Evolutionary conservation across 2,888 invertebrate genomes (phyloP).

Genomic region (Drosophila anomalata): DNA sequence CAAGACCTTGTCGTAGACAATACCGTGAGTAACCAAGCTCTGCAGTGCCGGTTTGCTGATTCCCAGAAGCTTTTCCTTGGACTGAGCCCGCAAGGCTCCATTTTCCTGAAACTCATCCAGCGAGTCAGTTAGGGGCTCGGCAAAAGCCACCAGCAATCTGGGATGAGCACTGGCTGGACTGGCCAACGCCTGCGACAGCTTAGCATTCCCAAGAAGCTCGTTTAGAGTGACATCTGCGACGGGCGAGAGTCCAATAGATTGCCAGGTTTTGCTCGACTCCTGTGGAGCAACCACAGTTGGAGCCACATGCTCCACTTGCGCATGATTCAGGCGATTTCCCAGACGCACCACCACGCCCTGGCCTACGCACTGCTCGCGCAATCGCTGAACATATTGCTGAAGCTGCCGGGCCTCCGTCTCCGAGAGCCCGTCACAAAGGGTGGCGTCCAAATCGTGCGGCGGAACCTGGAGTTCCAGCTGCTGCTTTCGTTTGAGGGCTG

Average conservation of each 20-base stretch:
- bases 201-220: constrained; percentile 73
- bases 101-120: constrained; percentile 63
- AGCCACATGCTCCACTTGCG: constrained; percentile 81
- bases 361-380: constrained; percentile 89
- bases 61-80: constrained; percentile 84
- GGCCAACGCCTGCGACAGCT: constrained; percentile 68
- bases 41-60: constrained; percentile 86
- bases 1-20: constrained; percentile 86
- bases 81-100: constrained; percentile 51
- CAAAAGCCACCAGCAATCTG: constrained; percentile 79
- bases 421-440: constrained; percentile 84
- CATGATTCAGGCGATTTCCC: constrained; percentile 81
- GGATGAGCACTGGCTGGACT: constrained; percentile 57
- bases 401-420: constrained; percentile 85
- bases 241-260: constrained; percentile 59
- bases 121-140: constrained; percentile 73
- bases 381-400: constrained; percentile 86
- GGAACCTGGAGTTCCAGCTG: constrained; percentile 94
- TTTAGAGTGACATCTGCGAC: constrained; percentile 68
- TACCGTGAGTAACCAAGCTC: constrained; percentile 86
- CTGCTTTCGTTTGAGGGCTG: constrained; percentile 91
- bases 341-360: constrained; percentile 89
- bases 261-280: constrained; percentile 47
- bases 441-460: constrained; percentile 90
- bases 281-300: constrained; percentile 1